A percentile compares a stretch with the other conserved stretches of the same genome.
phyloP scores from a whole-genome alignment of 2,113 vertebrate species.

The Melozone crissalis region DNA sequence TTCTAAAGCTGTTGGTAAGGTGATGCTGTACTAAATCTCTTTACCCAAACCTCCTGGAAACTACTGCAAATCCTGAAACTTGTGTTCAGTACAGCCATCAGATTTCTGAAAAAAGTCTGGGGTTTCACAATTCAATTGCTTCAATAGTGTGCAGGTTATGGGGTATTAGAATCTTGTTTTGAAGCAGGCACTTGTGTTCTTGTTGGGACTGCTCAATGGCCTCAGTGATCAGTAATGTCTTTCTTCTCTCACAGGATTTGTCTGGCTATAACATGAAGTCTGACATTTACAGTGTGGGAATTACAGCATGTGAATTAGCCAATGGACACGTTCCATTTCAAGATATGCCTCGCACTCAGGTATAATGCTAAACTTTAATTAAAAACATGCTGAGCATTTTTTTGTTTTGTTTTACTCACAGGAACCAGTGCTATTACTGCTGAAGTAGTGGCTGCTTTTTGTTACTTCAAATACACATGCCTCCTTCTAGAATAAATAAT shows the following conservation, averaged over 20 bases:
- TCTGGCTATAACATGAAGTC: slow-evolving; percentile 96
- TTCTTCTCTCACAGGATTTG: slow-evolving; percentile 83
- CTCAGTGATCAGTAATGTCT: neutral
- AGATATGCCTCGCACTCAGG: slow-evolving; percentile 94
- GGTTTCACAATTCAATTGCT: neutral
- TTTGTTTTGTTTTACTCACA: neutral
- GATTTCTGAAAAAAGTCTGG: neutral
- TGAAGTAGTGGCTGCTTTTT: neutral
- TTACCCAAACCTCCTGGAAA: neutral
- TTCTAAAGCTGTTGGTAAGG: neutral
- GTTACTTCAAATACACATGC: neutral
- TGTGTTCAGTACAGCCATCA: neutral
- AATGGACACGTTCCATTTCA: slow-evolving; percentile 94
- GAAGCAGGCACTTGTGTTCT: neutral
- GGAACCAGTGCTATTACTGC: neutral
- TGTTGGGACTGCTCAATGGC: neutral
- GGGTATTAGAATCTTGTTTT: neutral
- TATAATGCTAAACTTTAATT: slow-evolving; percentile 54
- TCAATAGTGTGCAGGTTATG: neutral
- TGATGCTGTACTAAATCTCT: neutral
- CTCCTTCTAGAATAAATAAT: neutral
- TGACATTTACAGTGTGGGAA: slow-evolving; percentile 97
- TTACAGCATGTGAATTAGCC: slow-evolving; percentile 94
- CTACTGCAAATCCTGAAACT: neutral
- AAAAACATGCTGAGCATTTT: neutral